Conservation (phyloP, 2,113 vertebrate genomes). For the Neolamprologus brichardi region DNA sequence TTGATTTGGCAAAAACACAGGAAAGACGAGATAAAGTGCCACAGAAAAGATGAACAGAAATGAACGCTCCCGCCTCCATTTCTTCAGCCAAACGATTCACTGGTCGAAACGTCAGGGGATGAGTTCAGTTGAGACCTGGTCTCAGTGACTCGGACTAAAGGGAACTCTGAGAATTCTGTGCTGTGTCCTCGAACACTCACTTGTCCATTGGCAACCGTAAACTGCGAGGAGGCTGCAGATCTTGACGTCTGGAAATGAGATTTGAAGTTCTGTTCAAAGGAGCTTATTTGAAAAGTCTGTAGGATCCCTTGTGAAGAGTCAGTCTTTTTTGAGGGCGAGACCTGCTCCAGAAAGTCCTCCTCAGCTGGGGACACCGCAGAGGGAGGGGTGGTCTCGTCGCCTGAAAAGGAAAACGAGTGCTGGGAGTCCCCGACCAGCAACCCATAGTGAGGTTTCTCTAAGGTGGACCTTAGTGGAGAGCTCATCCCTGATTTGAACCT, state of each 20-base stretch:
- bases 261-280: constrained; percentile 94
- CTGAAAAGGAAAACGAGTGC: constrained; percentile 95
- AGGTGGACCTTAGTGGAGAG: constrained; percentile 88
- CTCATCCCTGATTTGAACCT: constrained; percentile 93
- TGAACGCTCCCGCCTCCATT: background rate
- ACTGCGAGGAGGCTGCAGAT: constrained; percentile 87
- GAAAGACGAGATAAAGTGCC: constrained; percentile 92
- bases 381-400: constrained; percentile 90
- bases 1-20: constrained; percentile 71
- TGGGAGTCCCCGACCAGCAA: constrained; percentile 94
- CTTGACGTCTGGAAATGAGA: constrained; percentile 88
- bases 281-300: constrained; percentile 93
- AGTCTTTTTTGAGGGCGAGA: constrained; percentile 92
- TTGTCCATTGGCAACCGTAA: constrained; percentile 93
- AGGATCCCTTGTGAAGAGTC: constrained; percentile 87
- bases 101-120: constrained; percentile 90
- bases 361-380: constrained; percentile 87
- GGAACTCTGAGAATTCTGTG: constrained; percentile 95
- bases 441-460: constrained; percentile 96
- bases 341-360: constrained; percentile 97
- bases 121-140: constrained; percentile 92
- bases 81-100: constrained; percentile 93
- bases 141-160: constrained; percentile 92
- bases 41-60: constrained; percentile 58
- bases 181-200: constrained; percentile 88